Evolutionary conservation across 2,113 vertebrate species (phyloP).

Genomic region (Melospiza georgiana): DNA sequence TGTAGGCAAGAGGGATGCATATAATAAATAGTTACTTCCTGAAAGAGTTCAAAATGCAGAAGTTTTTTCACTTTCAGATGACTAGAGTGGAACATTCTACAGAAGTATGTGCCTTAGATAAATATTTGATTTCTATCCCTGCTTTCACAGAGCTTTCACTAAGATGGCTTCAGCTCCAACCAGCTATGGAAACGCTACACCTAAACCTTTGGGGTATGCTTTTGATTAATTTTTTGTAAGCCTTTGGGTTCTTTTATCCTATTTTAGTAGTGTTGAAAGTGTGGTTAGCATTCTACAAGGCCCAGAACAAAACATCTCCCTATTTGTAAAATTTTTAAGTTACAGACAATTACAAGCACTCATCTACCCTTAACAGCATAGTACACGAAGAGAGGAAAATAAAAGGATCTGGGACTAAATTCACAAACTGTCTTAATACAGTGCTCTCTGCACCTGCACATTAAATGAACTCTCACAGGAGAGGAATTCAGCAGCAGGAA

Average conservation of each 20-base stretch:
- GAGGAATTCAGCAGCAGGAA: not conserved
- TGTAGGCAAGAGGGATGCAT: not conserved
- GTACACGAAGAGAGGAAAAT: not conserved
- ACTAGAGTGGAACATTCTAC: not conserved
- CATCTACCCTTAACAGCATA: not conserved
- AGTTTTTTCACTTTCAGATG: not conserved
- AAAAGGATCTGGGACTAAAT: not conserved
- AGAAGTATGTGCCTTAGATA: not conserved
- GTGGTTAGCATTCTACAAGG: not conserved
- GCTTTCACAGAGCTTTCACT: conserved; percentile 87
- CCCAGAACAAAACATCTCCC: not conserved
- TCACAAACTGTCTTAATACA: not conserved
- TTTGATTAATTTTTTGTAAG: conserved; percentile 1
- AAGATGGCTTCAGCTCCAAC: conserved; percentile 94
- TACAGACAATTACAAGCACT: not conserved
- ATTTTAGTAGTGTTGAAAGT: not conserved
- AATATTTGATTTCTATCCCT: not conserved
- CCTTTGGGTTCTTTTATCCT: not conserved
- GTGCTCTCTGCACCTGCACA: not conserved
- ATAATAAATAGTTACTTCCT: not conserved
- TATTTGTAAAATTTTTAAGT: not conserved
- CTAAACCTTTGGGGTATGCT: conserved; percentile 92
- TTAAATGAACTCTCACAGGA: not conserved
- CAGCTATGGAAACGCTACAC: conserved; percentile 87
- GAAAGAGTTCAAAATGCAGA: not conserved